Evolutionary conservation across 2,888 invertebrate genomes (phyloP), one percentile per base, ranked within the genome.

Genomic region (Lasioglossum marginatum): DNA sequence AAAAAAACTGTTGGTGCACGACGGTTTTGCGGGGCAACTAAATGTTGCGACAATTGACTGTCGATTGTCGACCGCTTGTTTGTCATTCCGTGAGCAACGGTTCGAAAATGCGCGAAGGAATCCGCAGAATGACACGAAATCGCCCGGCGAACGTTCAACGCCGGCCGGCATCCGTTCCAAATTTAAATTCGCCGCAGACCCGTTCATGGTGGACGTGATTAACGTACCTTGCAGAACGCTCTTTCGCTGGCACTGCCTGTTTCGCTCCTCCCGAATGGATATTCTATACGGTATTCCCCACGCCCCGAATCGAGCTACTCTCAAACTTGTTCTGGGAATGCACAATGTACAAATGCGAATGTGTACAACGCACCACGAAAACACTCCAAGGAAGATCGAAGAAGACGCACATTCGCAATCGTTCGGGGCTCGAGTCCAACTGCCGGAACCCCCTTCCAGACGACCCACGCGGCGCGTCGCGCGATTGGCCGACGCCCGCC

Each of bases 371-470:
- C 77, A 84, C 81, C 34, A 57, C 37, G 40, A 34, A 83, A 83
- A 79, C 82, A 87, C 83, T 79, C 77, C 76, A 40, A 78, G 76
- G n/a, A 74, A 71, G 85, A 86, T 79, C 71, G 79, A 82, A 82
- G 66, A 63, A 83, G 78, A 85, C 83, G 83, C 86, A 83, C 85
- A 83, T 72, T 86, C 84, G 71, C 82, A n/a, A 86, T 40, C 85
- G 84, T 86, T 63, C 85, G 78, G 78, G 76, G 82, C 88, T 87
- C 92, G 88, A 88, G 88, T 89, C 89, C 90, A 93, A 93, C 93
- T 93, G 93, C 91, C 93, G 91, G 88, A 88, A 89, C 85, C 90
- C 92, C 93, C 90, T 85, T 81, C 91, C 87, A 86, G 83, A 23
- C 77, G 60, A 66, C 70, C 73, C 79, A 81, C 86, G 87, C 90